Evolutionary conservation across 2,888 invertebrate species (phyloP), one percentile per base, ranked within the genome.

Genomic region (Serrognathus titanus): DNA sequence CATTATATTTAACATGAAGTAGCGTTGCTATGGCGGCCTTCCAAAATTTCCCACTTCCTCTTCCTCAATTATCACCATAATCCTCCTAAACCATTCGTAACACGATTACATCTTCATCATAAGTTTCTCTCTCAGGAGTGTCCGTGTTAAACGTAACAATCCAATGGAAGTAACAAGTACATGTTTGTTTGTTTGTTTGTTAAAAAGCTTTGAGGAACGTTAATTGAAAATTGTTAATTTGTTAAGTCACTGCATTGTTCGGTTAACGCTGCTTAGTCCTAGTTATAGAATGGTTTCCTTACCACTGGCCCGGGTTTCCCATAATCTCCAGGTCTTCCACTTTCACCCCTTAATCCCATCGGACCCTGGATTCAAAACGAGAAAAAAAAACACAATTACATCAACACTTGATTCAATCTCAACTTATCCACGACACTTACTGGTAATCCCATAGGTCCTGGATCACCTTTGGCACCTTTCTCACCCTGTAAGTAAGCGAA

Each of bases 401-500:
- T 16, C 3, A 16, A 16, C 24, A 24, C 24, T 31, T 36, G 48
- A 53, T 36, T n/a, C 31, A 39, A 45, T 35, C 12, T 37, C 24
- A 8, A 20, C 35, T 16, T 51, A 38, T 35, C 10, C 10, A 31
- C 20, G n/a, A 10, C 47, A 89, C 90, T 87, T 84, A 95, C 95
- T 76, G 96, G 96, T 72, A 97, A 81, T 71, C 96, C 97, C 94
- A 96, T 96, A 53, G 95, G 95, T 67, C 97, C 97, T 56, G 89
- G 87, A 76, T 92, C 91, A 57, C 93, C 93, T 77, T 87, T 89
- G 51, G 84, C 82, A 53, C 92, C 92, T 73, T 89, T 88, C 63
- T 89, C 88, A 49, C 92, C 92, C 92, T 92, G 78, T 52, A 82
- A 80, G 57, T 52, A 82, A 80, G 57, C 50, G 16, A 60, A 48